A percentile compares a stretch with the other conserved stretches of the same genome.
These are phyloP conservation scores for Papilio machaon DNA, from an alignment of 1,140 invertebrate species.

Conservation along the genomic window DNA sequence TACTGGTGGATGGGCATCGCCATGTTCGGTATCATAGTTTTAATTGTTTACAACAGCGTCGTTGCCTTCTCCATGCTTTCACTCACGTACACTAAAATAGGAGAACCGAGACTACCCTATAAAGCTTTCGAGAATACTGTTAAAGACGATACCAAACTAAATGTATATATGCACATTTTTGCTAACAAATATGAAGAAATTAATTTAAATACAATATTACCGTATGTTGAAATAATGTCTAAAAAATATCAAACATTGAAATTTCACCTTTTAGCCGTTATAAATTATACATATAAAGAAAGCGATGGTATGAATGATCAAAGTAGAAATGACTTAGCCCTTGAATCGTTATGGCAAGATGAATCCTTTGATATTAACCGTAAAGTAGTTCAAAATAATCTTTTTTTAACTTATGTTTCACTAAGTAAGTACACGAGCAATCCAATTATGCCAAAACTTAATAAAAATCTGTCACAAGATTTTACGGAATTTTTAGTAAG, in stretches of 20 bases:
- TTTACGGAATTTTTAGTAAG: conserved; percentile 66
- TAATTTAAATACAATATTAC: conserved; percentile 54
- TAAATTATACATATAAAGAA: conserved; percentile 55
- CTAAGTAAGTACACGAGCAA: conserved; percentile 59
- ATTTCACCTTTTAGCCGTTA: conserved; percentile 60
- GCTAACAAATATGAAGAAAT: conserved; percentile 49
- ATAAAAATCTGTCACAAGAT: conserved; percentile 57
- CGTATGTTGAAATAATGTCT: conserved; percentile 56
- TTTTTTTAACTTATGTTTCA: conserved; percentile 51
- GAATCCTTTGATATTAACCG: conserved; percentile 41
- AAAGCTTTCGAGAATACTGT: conserved; percentile 34
- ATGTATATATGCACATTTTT: conserved; percentile 69
- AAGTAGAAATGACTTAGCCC: conserved; percentile 64
- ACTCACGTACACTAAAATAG: conserved; percentile 43
- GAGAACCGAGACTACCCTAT: conserved; percentile 31
- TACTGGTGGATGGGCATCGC: conserved; percentile 72
- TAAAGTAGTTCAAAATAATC: conserved; percentile 47
- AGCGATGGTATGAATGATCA: conserved; percentile 51
- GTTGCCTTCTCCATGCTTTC: conserved; percentile 57
- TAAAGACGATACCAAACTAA: conserved; percentile 39
- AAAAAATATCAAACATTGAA: conserved; percentile 58
- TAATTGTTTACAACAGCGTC: conserved; percentile 70
- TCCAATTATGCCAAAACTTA: conserved; percentile 63
- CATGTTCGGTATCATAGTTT: conserved; percentile 65
- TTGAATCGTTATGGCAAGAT: conserved; percentile 56